These are phyloP conservation scores for Neodontobutis hainanensis DNA, from an alignment of 2,113 vertebrate species.

Conservation along the genomic window DNA sequence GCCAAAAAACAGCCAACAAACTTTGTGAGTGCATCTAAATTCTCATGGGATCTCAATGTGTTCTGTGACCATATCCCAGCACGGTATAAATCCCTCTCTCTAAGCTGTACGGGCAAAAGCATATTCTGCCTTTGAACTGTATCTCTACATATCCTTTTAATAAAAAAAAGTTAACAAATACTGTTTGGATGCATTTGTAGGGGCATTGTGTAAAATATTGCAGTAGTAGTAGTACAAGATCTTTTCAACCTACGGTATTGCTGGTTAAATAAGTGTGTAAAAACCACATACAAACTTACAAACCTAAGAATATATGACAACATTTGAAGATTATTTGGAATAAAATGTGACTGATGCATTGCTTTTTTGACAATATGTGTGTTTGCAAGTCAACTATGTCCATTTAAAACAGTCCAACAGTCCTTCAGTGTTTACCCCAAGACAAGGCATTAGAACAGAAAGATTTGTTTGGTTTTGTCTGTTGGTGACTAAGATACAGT, in stretches of 20 bases:
- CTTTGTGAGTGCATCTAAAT: slow-evolving; percentile 15
- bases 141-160: slow-evolving; percentile 11
- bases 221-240: no score
- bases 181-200: slow-evolving; percentile 2
- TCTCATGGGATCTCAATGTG: not conserved
- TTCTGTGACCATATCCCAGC: slow-evolving; percentile 8
- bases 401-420: slow-evolving; percentile 1
- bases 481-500: slow-evolving; percentile 10
- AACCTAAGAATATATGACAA: no score
- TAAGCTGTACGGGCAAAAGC: not conserved
- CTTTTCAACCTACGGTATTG: no score
- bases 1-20: slow-evolving; percentile 1
- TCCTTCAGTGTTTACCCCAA: slow-evolving; percentile 42
- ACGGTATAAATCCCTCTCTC: slow-evolving; percentile 1
- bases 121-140: not conserved
- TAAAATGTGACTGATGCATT: not conserved
- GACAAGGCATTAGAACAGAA: slow-evolving; percentile 41
- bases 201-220: not conserved
- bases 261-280: no score
- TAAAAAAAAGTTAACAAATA: not conserved
- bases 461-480: slow-evolving; percentile 40
- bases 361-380: not conserved
- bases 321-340: no score
- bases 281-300: no score
- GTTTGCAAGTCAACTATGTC: not conserved